Evolutionary conservation across 1,140 invertebrate species (phyloP).

Genomic region (Ganaspis sp.): DNA sequence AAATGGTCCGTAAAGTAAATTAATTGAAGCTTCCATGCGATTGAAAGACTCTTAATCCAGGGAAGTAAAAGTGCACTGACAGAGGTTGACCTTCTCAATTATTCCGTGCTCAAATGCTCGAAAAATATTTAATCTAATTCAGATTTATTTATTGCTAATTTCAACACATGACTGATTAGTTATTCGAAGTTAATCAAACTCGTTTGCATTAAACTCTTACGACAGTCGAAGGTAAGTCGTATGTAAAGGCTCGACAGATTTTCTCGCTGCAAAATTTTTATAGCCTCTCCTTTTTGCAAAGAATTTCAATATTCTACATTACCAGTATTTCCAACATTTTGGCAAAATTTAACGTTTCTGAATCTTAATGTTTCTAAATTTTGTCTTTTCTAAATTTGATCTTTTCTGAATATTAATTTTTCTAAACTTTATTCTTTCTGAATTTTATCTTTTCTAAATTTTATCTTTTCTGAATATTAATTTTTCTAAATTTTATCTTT

Average conservation of each 20-base stretch:
- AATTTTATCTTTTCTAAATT: no score
- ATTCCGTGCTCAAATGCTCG: not conserved
- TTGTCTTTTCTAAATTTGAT: no score
- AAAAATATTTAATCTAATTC: conserved; percentile 11
- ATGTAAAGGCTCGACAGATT: not conserved
- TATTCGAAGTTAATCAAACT: conserved; percentile 2
- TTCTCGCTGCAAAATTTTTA: not conserved
- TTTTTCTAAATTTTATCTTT: no score
- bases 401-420: no score
- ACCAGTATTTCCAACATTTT: not conserved
- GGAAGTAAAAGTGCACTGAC: not conserved
- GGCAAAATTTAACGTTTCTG: no score
- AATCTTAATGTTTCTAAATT: no score
- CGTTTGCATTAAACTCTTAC: conserved; percentile 1
- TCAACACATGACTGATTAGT: conserved; percentile 20
- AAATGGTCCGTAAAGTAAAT: not conserved
- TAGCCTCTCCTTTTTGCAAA: not conserved
- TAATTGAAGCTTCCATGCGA: not conserved
- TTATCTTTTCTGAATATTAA: no score
- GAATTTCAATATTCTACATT: not conserved
- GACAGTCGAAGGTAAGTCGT: not conserved
- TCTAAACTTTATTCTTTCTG: no score
- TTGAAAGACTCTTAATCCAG: not conserved
- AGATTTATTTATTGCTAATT: not conserved
- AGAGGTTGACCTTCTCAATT: conserved; percentile 4